Evolutionary conservation across 2,888 invertebrate genomes (phyloP), one percentile per base, ranked within the genome.

Genomic region (Cancer borealis): DNA sequence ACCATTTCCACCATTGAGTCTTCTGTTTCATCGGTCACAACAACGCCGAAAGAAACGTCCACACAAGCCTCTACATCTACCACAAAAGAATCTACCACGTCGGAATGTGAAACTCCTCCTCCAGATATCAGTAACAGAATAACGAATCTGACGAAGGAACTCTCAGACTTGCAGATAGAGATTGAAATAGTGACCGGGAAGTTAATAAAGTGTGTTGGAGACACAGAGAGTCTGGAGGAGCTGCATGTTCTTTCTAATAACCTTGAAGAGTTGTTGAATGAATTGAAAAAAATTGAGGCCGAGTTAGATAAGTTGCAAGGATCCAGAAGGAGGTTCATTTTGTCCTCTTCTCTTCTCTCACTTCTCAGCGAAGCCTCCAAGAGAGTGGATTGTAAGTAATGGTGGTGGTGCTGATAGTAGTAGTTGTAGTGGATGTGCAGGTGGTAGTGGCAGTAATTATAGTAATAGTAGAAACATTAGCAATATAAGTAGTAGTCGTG

Each of bases 321-420:
- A 26, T 90, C 92, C 0, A 47, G 94, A 4, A 73, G 94, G n/a
- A 73, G 94, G 84, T 94, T 94, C 91, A 26, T 94, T 12, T 14
- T 94, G 21, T 94, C 94, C 12, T 94, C 94, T 30, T 94, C 94
- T 2, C 79, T 94, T 5, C 47, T 94, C 39, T 84, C 94, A 8
- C 79, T 94, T 17, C 94, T 94, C 46, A 92, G 92, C 90, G 66
- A 79, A 12, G 94, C 84, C 17, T 49, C 79, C 49, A 84, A 39
- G 21, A 73, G 79, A 90, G 79, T 26, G 14, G 46, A 54, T 39
- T 88, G 93, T 93, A 89, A 84, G 93, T 87, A 45, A 10, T 21
- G 21, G 21, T 46, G 46, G 88, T 46, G 1, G n/a, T 2, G 2
- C 12, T 47, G 21, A 17, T 88, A 46, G 30, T 79, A 26, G 30